phyloP scores from a whole-genome alignment of 1,140 invertebrate species.

The Leptinotarsa lineolata region DNA sequence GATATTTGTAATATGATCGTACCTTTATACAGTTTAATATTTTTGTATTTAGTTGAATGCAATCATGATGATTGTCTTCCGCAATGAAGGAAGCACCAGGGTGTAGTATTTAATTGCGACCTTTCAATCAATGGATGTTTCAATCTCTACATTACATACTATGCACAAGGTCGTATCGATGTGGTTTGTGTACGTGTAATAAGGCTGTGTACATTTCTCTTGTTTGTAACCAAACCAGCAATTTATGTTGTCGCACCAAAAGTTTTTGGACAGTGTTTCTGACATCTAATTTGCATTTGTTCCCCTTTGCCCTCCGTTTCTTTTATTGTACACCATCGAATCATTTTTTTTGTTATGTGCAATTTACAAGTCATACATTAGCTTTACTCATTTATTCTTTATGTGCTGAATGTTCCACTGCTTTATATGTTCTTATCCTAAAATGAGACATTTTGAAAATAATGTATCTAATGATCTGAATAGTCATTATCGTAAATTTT shows the following conservation, averaged over 20 bases:
- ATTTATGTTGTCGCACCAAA: conserved; percentile 29
- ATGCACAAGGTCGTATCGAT: conserved; percentile 51
- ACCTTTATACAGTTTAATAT: conserved; percentile 57
- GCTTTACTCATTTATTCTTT: conserved; percentile 3
- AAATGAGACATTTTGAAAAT: conserved; percentile 14
- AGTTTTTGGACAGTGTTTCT: conserved; percentile 32
- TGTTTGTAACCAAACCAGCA: conserved; percentile 40
- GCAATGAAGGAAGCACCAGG: conserved; percentile 54
- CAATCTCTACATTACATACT: conserved; percentile 50
- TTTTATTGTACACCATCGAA: background rate
- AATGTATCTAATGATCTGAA: conserved; percentile 5
- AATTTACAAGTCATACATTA: conserved; percentile 22
- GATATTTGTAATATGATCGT: conserved; percentile 55
- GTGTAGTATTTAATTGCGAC: conserved; percentile 56
- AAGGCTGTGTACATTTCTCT: conserved; percentile 56
- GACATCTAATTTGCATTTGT: conserved; percentile 31
- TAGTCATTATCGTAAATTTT: background rate
- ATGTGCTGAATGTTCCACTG: conserved; percentile 26
- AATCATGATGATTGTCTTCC: conserved; percentile 57
- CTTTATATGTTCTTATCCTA: conserved; percentile 16
- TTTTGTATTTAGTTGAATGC: conserved; percentile 56
- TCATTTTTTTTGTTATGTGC: conserved; percentile 17
- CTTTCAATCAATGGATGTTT: conserved; percentile 53
- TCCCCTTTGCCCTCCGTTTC: conserved; percentile 17
- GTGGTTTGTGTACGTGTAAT: conserved; percentile 56